Base-by-base conservation (phyloP, 2,797 vertebrate genomes). In the Syngnathus rostellatus region DNA sequence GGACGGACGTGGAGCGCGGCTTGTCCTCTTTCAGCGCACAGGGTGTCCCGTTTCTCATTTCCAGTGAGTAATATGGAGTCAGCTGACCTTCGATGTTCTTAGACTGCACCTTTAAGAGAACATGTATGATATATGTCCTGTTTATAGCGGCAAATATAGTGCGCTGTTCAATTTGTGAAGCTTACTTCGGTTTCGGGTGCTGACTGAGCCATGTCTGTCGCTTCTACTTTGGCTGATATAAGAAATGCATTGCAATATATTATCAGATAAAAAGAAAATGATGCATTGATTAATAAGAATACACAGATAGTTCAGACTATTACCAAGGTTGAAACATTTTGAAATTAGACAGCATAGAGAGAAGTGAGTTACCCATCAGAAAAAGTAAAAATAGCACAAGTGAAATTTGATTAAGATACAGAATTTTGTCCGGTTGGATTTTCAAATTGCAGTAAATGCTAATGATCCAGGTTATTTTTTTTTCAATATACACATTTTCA, bases 1-100 rank as follows among this genome's bases (percentile, higher is more conserved):
- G 86, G 66, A 99, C 92, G 0, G 92, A 90, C 17, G 93, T 92
- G 66, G 91, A 89, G 64, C 97, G 92, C 64, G 96, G 93, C 53
- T 86, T 59, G 83, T 95, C 92, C 77, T 95, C 92, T 77, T 93
- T 94, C 86, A 99, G 88, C 75, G 89, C 90, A 71, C 97, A 99
- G 0, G 95, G 94, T 0, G 96, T 99, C 69, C 97, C 97, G 0
- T 97, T 95, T 57, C 93, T 94, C 95, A 99, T 95, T 73, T 92
- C 92, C 69, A 98, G 39, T 0, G 95, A 89, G 71, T 89, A 97
- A 88, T 97, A 99, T 0, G 97, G 94, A 0, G 94, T 99, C 90
- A 96, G 92, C 88, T 99, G 97, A 71, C 97, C 97, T 85, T 99
- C 97, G 2, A 99, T 94, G 62, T 99, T 99, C 85, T 98, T 99